Evolutionary conservation across 2,113 vertebrate species (phyloP).

Genomic region (Cyanoderma ruficeps): DNA sequence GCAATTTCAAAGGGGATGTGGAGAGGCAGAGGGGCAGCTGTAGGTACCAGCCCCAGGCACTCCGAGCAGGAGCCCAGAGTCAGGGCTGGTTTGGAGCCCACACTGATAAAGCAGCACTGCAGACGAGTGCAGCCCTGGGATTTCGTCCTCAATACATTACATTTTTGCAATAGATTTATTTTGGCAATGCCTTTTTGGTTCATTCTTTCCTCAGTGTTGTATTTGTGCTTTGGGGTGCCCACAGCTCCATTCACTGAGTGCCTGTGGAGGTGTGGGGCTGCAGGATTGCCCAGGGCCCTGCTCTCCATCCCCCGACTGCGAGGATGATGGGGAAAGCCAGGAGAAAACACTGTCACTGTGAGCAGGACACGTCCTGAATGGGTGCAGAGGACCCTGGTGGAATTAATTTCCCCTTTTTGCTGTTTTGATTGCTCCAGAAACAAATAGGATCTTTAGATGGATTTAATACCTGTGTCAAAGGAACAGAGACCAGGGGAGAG

Average conservation of each 20-base stretch:
- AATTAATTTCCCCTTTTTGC: neutral
- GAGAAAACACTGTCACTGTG: neutral
- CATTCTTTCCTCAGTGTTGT: neutral
- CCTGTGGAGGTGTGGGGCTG: neutral
- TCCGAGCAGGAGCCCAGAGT: neutral
- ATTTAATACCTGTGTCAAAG: neutral
- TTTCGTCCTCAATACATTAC: neutral
- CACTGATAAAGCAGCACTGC: neutral
- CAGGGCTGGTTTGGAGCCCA: neutral
- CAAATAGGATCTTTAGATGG: neutral
- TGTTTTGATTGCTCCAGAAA: neutral
- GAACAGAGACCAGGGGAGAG: neutral
- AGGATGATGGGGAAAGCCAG: neutral
- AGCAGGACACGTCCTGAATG: neutral
- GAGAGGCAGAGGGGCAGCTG: neutral
- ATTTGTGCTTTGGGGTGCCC: neutral
- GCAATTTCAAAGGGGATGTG: neutral
- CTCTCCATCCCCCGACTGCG: neutral
- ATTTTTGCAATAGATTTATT: too few relatives aligned
- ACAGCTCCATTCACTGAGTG: neutral
- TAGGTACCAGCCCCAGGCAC: neutral
- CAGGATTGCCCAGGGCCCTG: neutral
- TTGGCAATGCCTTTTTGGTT: neutral
- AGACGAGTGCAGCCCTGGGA: neutral
- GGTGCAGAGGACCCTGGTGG: neutral